phyloP scores from a whole-genome alignment of 1,140 invertebrate genomes.

The Temnothorax longispinosus region DNA sequence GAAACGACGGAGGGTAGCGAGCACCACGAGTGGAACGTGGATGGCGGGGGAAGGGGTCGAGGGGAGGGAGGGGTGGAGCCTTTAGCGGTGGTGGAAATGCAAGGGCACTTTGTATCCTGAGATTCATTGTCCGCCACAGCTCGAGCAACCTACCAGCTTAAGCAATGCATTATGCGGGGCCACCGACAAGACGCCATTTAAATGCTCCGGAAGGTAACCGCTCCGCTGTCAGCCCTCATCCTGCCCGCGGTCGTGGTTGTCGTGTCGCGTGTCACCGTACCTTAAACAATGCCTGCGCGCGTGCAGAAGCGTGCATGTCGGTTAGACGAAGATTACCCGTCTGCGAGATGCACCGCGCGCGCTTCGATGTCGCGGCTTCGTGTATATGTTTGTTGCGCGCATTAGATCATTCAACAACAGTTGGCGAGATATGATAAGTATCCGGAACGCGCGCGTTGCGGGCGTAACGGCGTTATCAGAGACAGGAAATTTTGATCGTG shows the following conservation, averaged over 20 bases:
- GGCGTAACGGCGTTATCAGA: not conserved
- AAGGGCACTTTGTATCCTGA: conserved; percentile 72
- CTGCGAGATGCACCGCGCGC: not conserved
- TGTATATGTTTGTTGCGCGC: not conserved
- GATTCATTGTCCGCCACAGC: conserved; percentile 73
- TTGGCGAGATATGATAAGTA: not conserved
- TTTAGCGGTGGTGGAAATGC: conserved; percentile 64
- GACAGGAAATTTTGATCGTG: not conserved
- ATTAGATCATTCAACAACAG: not conserved
- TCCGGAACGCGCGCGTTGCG: not conserved
- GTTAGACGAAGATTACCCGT: conserved; percentile 53
- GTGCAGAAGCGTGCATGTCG: conserved; percentile 33
- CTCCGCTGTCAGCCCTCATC: conserved; percentile 69
- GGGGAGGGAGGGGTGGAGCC: not conserved
- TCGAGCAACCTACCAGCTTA: conserved; percentile 68
- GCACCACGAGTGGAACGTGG: not conserved
- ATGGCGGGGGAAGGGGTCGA: not conserved
- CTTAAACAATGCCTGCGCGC: conserved; percentile 66
- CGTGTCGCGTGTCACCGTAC: conserved; percentile 68
- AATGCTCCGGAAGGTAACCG: conserved; percentile 72
- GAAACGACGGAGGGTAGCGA: conserved; percentile 35
- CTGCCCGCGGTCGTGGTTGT: conserved; percentile 64
- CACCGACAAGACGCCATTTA: conserved; percentile 71
- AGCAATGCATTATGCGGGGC: conserved; percentile 69
- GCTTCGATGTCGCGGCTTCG: conserved; percentile 33